Percentiles rank a stretch among this genome's conserved stretches.
Conservation (phyloP, 2,888 invertebrate species). For the Drosophila nr. perissopoda region DNA sequence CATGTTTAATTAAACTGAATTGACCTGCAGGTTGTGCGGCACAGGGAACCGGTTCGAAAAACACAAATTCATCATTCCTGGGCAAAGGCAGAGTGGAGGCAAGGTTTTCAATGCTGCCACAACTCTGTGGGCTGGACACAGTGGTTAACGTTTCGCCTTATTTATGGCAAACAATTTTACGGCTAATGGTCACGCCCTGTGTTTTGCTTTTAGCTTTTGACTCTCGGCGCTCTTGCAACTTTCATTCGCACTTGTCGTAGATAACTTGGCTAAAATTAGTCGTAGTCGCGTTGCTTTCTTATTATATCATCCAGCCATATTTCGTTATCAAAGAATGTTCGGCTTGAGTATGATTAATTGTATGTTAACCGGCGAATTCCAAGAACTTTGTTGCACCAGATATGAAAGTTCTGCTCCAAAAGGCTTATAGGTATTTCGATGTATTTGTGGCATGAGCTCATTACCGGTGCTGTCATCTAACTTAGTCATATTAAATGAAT, state of each 20-base stretch:
- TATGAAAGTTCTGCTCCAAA: slow-evolving; percentile 34
- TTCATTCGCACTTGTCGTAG: slow-evolving; percentile 26
- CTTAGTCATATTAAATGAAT: slow-evolving; percentile 39
- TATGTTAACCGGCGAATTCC: slow-evolving; percentile 31
- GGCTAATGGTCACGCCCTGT: slow-evolving; percentile 42
- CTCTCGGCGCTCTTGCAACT: slow-evolving; percentile 45
- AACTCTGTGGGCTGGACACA: slow-evolving; percentile 37
- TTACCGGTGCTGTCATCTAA: slow-evolving; percentile 38
- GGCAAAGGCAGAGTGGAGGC: background rate
- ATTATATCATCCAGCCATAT: slow-evolving; percentile 53
- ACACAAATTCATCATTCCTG: slow-evolving; percentile 48
- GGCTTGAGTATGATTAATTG: slow-evolving; percentile 65
- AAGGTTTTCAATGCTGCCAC: slow-evolving; percentile 15
- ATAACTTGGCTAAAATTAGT: slow-evolving; percentile 51
- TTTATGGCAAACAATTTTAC: slow-evolving; percentile 42
- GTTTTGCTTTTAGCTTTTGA: slow-evolving; percentile 9
- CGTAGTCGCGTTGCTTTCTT: slow-evolving; percentile 38
- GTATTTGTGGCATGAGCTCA: slow-evolving; percentile 43
- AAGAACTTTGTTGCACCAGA: slow-evolving; percentile 14
- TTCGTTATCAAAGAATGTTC: slow-evolving; percentile 51
- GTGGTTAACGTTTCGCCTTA: slow-evolving; percentile 44
- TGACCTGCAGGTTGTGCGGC: slow-evolving; percentile 61
- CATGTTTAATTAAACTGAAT: slow-evolving; percentile 70
- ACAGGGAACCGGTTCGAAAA: slow-evolving; percentile 43
- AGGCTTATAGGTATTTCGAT: slow-evolving; percentile 1